Base-by-base conservation (phyloP, 2,888 invertebrate genomes). In the Drosophila paracracens region DNA sequence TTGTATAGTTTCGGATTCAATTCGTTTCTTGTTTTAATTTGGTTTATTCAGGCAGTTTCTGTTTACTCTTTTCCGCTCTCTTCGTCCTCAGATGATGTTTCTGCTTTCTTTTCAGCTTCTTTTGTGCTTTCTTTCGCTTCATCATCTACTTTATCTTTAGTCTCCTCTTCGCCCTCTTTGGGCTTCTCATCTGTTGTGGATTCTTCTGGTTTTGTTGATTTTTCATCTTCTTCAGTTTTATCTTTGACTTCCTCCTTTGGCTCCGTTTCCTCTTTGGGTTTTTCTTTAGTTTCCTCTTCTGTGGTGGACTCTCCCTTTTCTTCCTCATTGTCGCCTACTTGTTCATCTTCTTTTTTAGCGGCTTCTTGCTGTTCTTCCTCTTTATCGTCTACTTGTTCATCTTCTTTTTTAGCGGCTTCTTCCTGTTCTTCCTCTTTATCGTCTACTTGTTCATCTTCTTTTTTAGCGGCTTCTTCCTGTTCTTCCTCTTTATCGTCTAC, bases 21-120 rank as follows among this genome's bases (percentile, higher is more conserved):
- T 61, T 54, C 21, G 29, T 68, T 57, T 25, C 33, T 63, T 79
- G 38, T 54, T 48, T 16, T 62, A 27, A 16, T 38, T 46, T 31
- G 11, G 7, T 52, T 63, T 54, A n/a, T 64, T 46, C 25, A 53
- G 50, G 69, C 75, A 61, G 62, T 61, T 54, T 70, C 48, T 8
- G 25, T 29, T 70, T 65, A 67, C 29, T 76, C 76, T 40, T 71
- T 62, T 38, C 78, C 68, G 18, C 74, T 82, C 25, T 88, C 70
- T 43, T 79, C 70, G 31, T 67, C 51, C 8, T 70, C 75, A 0
- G 73, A 58, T 3, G 69, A 60, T 4, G 69, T 58, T 43, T 79
- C 67, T n/a, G 54, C 67, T 58, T 64, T 57, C 21, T 64, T 62
- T 33, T 67, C 62, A 7, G 62, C 50, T 18, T 36, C 72, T 57